Conservation (phyloP, 2,113 vertebrate genomes). For the Tenebrosternarchus preto region DNA sequence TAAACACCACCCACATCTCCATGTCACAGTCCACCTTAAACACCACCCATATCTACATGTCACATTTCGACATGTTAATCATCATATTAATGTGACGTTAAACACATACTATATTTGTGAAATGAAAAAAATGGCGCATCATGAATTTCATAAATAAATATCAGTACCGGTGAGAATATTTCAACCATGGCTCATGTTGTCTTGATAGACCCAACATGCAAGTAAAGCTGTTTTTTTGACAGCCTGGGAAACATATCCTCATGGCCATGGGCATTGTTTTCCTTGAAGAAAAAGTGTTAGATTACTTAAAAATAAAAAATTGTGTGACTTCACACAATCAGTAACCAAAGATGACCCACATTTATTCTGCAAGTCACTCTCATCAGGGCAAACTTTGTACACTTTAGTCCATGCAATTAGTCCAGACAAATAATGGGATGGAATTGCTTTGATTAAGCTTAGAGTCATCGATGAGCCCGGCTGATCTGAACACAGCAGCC, state of each 20-base stretch:
- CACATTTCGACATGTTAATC: too few species aligned
- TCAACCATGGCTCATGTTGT: not conserved
- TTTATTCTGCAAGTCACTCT: constrained; percentile 47
- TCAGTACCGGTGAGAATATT: not conserved
- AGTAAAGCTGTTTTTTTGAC: not conserved
- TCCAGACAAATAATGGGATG: constrained; percentile 44
- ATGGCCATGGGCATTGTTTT: not conserved
- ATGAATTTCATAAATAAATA: too few species aligned
- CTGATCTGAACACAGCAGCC: constrained; percentile 50
- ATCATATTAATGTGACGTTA: too few species aligned
- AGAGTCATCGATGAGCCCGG: constrained; percentile 46
- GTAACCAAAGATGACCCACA: constrained; percentile 27
- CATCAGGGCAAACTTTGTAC: constrained; percentile 33
- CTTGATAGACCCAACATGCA: not conserved
- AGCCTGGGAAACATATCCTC: not conserved
- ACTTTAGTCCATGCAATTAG: constrained; percentile 43
- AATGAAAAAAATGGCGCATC: too few species aligned
- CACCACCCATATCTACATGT: not conserved
- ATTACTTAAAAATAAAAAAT: constrained; percentile 1
- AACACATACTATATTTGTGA: too few species aligned
- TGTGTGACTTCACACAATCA: constrained; percentile 29
- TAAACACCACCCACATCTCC: not conserved
- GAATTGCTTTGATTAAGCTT: constrained; percentile 49
- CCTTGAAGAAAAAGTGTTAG: constrained; percentile 4
- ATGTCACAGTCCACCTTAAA: constrained; percentile 20